Conservation (phyloP, 2,113 vertebrate genomes). For the Upupa epops region DNA sequence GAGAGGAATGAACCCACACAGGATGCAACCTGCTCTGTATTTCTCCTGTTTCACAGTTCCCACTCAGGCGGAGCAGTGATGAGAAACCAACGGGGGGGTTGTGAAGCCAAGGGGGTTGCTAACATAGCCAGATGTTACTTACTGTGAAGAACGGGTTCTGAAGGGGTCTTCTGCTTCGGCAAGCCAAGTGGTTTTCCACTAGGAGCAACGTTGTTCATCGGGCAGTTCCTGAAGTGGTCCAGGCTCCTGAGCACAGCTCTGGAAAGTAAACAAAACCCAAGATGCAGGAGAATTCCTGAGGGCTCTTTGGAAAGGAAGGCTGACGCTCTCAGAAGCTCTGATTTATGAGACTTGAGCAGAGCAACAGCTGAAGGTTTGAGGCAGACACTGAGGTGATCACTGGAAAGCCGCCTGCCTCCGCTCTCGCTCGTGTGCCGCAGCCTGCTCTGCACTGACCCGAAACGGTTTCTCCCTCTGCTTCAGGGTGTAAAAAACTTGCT, state of each 20-base stretch:
- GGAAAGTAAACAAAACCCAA: background rate
- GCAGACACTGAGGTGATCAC: background rate
- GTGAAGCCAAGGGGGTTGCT: background rate
- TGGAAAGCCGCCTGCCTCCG: background rate
- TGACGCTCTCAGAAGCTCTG: too few relatives aligned
- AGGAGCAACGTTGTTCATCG: background rate
- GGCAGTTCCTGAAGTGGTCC: background rate
- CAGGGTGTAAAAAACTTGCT: background rate
- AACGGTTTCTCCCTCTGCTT: background rate
- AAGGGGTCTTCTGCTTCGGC: constrained; percentile 2
- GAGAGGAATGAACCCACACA: constrained; percentile 29
- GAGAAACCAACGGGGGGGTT: background rate
- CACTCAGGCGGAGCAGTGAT: background rate
- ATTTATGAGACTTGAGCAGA: background rate
- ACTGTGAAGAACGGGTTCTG: constrained; percentile 9
- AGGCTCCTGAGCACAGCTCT: background rate
- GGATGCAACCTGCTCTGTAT: background rate
- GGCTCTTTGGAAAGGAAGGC: background rate
- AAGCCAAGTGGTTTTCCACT: constrained; percentile 6
- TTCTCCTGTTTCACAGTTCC: background rate
- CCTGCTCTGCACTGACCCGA: background rate
- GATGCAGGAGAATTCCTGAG: constrained; percentile 1
- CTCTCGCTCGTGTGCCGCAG: background rate
- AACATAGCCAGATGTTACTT: constrained; percentile 13
- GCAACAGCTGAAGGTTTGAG: background rate